These are phyloP conservation scores for Doris montereyensis DNA, from an alignment of 2,888 invertebrate species.

Conservation along the genomic window DNA sequence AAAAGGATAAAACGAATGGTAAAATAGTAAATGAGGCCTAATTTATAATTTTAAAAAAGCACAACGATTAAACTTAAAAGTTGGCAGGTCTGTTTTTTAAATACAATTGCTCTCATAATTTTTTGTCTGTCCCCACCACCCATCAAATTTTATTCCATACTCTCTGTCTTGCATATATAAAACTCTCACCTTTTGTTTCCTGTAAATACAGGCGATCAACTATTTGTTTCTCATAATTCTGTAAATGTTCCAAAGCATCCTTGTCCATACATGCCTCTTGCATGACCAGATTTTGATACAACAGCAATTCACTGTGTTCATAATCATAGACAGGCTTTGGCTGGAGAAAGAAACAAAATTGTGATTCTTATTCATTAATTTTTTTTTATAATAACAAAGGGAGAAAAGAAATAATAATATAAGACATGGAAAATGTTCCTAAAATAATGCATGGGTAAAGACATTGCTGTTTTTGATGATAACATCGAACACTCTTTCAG, in stretches of 20 bases:
- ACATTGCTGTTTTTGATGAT: no score
- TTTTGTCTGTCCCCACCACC: no score
- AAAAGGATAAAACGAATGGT: no score
- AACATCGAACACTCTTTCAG: no score
- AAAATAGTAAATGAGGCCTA: no score
- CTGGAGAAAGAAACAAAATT: constrained; percentile 50
- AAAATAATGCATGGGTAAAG: no score
- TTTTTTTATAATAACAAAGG: neutral
- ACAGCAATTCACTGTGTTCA: constrained; percentile 95
- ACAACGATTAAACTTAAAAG: neutral
- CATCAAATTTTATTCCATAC: no score
- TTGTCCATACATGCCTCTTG: constrained; percentile 89
- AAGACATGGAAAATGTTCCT: no score
- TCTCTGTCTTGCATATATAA: no score
- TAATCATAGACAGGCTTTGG: constrained; percentile 79
- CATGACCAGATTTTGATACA: constrained; percentile 97
- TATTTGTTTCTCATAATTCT: constrained; percentile 89
- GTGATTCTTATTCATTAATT: neutral
- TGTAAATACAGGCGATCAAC: constrained; percentile 93
- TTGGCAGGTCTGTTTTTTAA: no score
- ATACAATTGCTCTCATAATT: no score
- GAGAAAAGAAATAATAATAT: neutral
- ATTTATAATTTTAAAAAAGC: neutral
- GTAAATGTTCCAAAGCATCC: constrained; percentile 90
- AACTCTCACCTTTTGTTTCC: constrained; percentile 94